Evolutionary conservation across 30 jellyfish, hydroid and myxozoan species (phyloP).

Genomic region (Cassiopea xamachana): DNA sequence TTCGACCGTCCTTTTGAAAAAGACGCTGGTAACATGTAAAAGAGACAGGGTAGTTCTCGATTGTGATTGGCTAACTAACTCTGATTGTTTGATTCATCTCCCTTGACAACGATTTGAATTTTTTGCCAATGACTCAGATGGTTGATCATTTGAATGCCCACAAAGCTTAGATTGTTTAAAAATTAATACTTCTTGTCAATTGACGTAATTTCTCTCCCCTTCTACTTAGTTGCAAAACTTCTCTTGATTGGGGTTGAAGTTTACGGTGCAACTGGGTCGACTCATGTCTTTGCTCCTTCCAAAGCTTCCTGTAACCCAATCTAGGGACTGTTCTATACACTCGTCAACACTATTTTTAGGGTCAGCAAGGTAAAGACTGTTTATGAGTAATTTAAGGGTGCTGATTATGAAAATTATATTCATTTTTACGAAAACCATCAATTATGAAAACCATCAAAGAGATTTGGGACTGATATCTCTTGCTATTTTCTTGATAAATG

Average conservation of each 20-base stretch:
- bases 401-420: not conserved
- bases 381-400: not conserved
- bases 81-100: constrained; percentile 65
- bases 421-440: too few relatives aligned
- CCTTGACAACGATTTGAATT: constrained; percentile 38
- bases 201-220: too few relatives aligned
- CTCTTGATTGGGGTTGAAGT: too few relatives aligned
- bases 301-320: too few relatives aligned
- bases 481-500: not conserved
- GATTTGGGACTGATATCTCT: too few relatives aligned
- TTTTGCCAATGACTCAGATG: constrained; percentile 35
- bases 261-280: too few relatives aligned
- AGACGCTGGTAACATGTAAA: constrained; percentile 52
- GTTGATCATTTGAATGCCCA: not conserved
- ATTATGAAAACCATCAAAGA: too few relatives aligned
- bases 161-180: too few relatives aligned
- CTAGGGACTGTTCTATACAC: too few relatives aligned
- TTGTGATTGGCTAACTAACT: constrained; percentile 39
- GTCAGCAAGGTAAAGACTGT: not conserved
- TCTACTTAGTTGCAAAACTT: too few relatives aligned
- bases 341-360: not conserved
- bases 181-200: too few relatives aligned
- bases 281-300: too few relatives aligned
- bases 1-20: constrained; percentile 29
- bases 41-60: constrained; percentile 17